Evolutionary conservation across 2,113 vertebrate genomes (phyloP).

Genomic region (Burhinus bistriatus): DNA sequence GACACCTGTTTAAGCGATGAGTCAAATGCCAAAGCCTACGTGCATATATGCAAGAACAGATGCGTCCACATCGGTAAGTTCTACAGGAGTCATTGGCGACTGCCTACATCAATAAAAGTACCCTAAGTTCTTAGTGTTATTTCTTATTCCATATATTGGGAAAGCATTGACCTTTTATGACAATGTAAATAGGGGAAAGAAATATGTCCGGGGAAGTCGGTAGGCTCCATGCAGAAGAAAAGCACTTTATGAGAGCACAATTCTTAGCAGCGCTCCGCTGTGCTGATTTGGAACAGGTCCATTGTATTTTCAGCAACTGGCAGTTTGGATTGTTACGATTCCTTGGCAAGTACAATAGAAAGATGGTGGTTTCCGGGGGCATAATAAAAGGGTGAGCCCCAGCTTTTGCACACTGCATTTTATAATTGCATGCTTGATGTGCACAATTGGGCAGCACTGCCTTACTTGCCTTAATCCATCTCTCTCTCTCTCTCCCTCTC

Average conservation of each 20-base stretch:
- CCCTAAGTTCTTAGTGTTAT: neutral
- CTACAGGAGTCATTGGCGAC: neutral
- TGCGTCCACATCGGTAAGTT: neutral
- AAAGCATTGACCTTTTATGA: neutral
- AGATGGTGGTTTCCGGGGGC: conserved; percentile 29
- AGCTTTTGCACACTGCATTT: conserved; percentile 20
- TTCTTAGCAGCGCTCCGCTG: neutral
- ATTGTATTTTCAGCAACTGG: conserved; percentile 52
- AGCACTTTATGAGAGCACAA: neutral
- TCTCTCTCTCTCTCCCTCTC: neutral
- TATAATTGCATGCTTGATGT: conserved; percentile 22
- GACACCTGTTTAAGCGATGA: neutral
- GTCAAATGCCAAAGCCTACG: rapidly evolving
- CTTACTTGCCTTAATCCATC: conserved; percentile 18
- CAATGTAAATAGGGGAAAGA: neutral
- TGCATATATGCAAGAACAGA: neutral
- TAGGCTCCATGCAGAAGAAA: neutral
- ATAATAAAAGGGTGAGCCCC: conserved; percentile 29
- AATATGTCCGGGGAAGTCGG: neutral
- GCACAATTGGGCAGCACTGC: conserved; percentile 25
- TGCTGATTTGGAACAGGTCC: conserved; percentile 28
- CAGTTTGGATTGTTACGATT: conserved; percentile 42
- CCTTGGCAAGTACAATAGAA: conserved; percentile 51
- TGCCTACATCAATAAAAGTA: neutral
- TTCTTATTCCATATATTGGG: neutral